Evolutionary conservation across 2,888 invertebrate species (phyloP), one percentile per base, ranked within the genome.

Genomic region (Venusia cambrica): DNA sequence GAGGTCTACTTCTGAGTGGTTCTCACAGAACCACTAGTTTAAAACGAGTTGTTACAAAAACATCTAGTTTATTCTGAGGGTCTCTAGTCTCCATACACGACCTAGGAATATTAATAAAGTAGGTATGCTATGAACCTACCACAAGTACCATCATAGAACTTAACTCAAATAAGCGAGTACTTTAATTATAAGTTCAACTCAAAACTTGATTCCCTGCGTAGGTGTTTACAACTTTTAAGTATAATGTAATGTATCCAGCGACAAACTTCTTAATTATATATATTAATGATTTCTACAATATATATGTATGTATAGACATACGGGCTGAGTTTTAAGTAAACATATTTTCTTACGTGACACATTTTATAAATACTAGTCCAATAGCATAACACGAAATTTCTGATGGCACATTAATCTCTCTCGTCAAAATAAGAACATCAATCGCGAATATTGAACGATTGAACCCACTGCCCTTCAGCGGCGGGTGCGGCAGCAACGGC

Each of bases 351-450:
- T n/a, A n/a, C n/a, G n/a, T n/a, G n/a, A n/a, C n/a, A n/a, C n/a
- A n/a, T n/a, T n/a, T 8, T 14, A 8, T n/a, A 25, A 18, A 15
- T 9, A 25, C 2, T 14, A 31, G 16, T 25, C 29, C 16, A 24
- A 32, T 29, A 25, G n/a, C 10, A 25, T n/a, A 26, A 28, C 27
- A 19, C 14, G 34, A 29, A 31, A 32, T 13, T 18, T 25, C 17
- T 8, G 11, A 0, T 17, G 14, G 31, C 13, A 22, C 28, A 41
- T 45, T 32, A 40, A 32, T 45, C 38, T 40, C 32, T 10, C 14
- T 33, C 40, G 26, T 16, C 13, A 29, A 43, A 47, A 47, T 47
- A 35, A 38, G 34, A 47, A 37, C 43, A 47, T 43, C 43, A 42
- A 46, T 46, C 43, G 39, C 26, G 29, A 28, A 43, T 34, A 35